phyloP scores from a whole-genome alignment of 2,797 vertebrate species.

The Sciurus vulgaris region DNA sequence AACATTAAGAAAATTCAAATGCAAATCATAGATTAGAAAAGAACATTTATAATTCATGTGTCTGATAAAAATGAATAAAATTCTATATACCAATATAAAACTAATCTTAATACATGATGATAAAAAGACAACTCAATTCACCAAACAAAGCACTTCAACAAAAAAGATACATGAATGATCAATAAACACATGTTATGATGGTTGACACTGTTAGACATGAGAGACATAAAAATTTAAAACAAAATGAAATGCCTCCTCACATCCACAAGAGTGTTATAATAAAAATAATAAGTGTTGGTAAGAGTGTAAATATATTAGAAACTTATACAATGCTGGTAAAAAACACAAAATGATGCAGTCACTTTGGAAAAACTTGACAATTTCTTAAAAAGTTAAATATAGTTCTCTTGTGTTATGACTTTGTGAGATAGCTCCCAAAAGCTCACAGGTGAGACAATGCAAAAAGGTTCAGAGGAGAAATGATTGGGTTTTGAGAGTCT shows the following conservation, averaged over 20 bases:
- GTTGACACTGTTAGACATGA: background rate
- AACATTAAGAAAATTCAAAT: slow-evolving; percentile 9
- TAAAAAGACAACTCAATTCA: background rate
- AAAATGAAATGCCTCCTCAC: background rate
- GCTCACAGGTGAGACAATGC: no score
- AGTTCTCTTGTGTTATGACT: background rate
- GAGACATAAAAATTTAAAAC: background rate
- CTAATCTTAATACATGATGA: background rate
- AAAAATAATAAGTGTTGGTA: background rate
- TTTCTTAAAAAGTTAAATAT: slow-evolving; percentile 34
- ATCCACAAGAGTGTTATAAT: background rate
- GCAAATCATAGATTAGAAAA: background rate
- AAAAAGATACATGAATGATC: background rate
- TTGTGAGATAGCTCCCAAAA: no score
- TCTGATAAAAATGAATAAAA: background rate
- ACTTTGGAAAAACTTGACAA: no score
- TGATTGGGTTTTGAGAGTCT: no score
- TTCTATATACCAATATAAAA: background rate
- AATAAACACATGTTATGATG: background rate
- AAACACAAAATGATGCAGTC: background rate
- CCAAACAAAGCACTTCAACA: background rate
- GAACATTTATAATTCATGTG: background rate
- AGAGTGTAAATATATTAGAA: background rate
- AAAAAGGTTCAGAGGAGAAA: no score
- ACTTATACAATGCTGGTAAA: background rate